Base-by-base conservation (phyloP, 2,113 vertebrate species). In the Ailuropoda melanoleuca region DNA sequence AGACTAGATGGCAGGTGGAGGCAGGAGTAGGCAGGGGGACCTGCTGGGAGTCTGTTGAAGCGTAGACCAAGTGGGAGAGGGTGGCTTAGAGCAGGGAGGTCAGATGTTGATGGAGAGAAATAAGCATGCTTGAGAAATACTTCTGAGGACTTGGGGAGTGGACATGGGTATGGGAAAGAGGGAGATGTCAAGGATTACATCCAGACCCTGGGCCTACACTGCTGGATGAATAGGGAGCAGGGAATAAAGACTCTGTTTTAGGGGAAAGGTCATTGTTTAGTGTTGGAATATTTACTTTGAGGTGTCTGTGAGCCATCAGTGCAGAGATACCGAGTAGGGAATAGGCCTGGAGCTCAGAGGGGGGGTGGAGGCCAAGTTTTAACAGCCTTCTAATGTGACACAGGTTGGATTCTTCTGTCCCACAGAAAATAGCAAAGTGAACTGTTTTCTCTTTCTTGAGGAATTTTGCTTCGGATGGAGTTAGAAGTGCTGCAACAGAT, bases 401-500 rank as follows among this genome's bases (percentile, higher is more conserved):
- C n/a, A 56, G 26, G 9, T 39, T 21, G 66, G 21, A 68, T 95
- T 50, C 17, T 24, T 13, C 19, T 0, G 88, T 62, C 80, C 96
- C 77, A 48, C 43, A 60, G 29, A 75, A 96, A 94, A 75, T 10
- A 85, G 23, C 83, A 53, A 96, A 97, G 94, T 26, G 50, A 97
- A 94, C 95, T 92, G 17, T 94, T 97, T 98, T 77, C 75, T 96
- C 86, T 24, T 56, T 92, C 11, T 97, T 29, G 60, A 91, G 34
- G 18, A 68, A 97, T 93, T 98, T 95, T 77, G 0, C 81, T 92
- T 88, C 88, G 88, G 94, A 75, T 96, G 82, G 10, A 93, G 93
- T 98, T 97, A 96, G 72, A 98, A 97, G 95, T 64, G 48, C 56
- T 97, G 92, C 80, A 98, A 84, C 68, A 97, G 70, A 70, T 83